Conservation (phyloP, 2,888 invertebrate genomes). For the Sphaerophoria taeniata region DNA sequence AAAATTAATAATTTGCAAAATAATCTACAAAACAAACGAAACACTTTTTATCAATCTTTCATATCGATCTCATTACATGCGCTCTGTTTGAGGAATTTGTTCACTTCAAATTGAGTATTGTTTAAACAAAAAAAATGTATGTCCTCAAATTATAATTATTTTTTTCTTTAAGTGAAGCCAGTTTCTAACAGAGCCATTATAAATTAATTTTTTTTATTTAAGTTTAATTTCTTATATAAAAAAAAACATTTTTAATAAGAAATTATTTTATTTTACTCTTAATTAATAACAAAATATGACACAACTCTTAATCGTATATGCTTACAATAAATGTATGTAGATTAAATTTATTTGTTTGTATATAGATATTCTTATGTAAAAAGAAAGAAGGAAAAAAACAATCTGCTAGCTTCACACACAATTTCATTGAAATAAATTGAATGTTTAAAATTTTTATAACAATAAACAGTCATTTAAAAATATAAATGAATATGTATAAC, state of each 20-base stretch:
- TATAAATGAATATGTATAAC: slow-evolving; percentile 35
- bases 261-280: slow-evolving; percentile 8
- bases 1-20: slow-evolving; percentile 61
- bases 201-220: slow-evolving; percentile 57
- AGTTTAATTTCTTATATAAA: slow-evolving; percentile 49
- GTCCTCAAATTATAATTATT: slow-evolving; percentile 2
- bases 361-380: slow-evolving; percentile 26
- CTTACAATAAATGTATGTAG: slow-evolving; percentile 19
- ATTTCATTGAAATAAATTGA: slow-evolving; percentile 25
- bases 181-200: slow-evolving; percentile 76
- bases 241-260: slow-evolving; percentile 19
- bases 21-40: slow-evolving; percentile 52
- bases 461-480: slow-evolving; percentile 11
- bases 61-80: slow-evolving; percentile 81
- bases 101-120: slow-evolving; percentile 57
- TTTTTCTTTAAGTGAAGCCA: slow-evolving; percentile 57
- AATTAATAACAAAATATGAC: slow-evolving; percentile 11
- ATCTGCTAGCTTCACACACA: slow-evolving; percentile 40
- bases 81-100: slow-evolving; percentile 71
- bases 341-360: slow-evolving; percentile 25
- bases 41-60: slow-evolving; percentile 79
- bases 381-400: slow-evolving; percentile 3
- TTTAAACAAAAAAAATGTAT: not conserved
- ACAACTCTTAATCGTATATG: slow-evolving; percentile 15
- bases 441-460: slow-evolving; percentile 23